A percentile compares a stretch with the other conserved stretches of the same genome.
Conservation (phyloP, 2,797 vertebrate genomes). For the Tarsius wallacei region DNA sequence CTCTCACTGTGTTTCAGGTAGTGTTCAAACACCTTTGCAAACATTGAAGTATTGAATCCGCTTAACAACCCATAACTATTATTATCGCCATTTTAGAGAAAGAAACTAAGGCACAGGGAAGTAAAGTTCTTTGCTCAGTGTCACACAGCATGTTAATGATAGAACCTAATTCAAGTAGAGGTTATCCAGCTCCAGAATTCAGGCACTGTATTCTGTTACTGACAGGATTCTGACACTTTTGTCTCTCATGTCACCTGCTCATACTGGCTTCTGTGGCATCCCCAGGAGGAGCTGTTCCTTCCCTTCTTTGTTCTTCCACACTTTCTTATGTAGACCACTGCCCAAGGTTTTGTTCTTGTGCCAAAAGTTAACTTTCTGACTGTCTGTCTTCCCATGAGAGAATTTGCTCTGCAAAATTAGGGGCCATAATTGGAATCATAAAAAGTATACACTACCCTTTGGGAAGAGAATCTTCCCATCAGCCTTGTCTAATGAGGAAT, state of each 20-base stretch:
- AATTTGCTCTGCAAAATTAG: conserved; percentile 13
- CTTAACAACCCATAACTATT: background rate
- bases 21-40: background rate
- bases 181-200: background rate
- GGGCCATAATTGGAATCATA: background rate
- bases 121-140: background rate
- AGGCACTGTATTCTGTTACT: background rate
- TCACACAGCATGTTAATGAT: background rate
- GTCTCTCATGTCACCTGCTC: background rate
- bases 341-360: background rate
- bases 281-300: background rate
- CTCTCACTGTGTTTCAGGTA: background rate
- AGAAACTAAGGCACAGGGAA: background rate
- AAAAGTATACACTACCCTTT: background rate
- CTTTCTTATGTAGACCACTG: background rate
- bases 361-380: conserved; percentile 25
- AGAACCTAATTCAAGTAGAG: background rate
- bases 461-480: background rate
- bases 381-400: background rate
- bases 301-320: background rate
- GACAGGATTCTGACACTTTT: too few relatives aligned
- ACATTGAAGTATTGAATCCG: background rate
- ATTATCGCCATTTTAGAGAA: background rate
- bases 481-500: background rate
- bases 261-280: background rate